phyloP scores from a whole-genome alignment of 2,113 vertebrate genomes.

The Dromas ardeola region DNA sequence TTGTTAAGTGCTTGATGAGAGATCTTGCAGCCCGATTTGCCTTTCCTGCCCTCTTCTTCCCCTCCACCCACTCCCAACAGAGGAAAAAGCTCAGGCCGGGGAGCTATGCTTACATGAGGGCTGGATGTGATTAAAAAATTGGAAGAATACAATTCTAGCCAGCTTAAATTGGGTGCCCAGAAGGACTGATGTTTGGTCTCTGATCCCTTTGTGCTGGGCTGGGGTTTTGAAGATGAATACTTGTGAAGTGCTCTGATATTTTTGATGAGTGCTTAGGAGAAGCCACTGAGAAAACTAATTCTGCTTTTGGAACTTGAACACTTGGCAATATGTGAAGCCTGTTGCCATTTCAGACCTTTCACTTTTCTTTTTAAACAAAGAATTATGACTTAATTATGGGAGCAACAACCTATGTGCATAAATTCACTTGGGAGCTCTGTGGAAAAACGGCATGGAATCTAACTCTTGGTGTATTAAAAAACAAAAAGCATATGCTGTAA shows the following conservation, averaged over 20 bases:
- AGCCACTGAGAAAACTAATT: neutral
- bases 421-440: neutral
- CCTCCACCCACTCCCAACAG: neutral
- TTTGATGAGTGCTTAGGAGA: neutral
- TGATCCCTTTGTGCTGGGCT: neutral
- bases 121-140: neutral
- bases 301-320: neutral
- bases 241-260: neutral
- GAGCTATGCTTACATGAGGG: neutral
- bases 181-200: neutral
- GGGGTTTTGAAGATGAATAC: neutral
- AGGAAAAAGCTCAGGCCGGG: accelerated
- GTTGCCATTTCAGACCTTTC: neutral
- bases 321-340: neutral
- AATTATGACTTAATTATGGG: neutral
- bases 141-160: neutral
- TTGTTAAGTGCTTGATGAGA: neutral
- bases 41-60: neutral
- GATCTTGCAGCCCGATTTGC: neutral
- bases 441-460: neutral
- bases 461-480: neutral
- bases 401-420: neutral
- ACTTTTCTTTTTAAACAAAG: neutral
- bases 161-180: neutral
- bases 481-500: neutral